Evolutionary conservation across 2,797 vertebrate species (phyloP).

Genomic region (Galaxias olidus): DNA sequence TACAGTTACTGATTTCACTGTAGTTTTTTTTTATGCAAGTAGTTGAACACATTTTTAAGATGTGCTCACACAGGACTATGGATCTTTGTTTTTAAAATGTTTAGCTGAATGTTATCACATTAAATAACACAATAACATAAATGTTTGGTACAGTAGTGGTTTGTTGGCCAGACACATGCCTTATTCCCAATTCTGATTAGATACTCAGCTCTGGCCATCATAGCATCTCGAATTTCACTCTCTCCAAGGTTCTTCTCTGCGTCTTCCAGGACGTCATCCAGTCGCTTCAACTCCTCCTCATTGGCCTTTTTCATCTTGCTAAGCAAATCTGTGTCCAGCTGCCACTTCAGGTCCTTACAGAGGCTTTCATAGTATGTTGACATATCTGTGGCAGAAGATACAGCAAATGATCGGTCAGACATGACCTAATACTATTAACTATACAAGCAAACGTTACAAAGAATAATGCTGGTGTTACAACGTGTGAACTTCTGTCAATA

Average conservation of each 20-base stretch:
- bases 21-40: too few relatives aligned
- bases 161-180: constrained; percentile 63
- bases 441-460: too few relatives aligned
- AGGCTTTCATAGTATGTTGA: constrained; percentile 92
- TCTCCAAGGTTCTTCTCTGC: constrained; percentile 95
- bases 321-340: constrained; percentile 83
- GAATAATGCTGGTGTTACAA: too few relatives aligned
- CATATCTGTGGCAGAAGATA: constrained; percentile 80
- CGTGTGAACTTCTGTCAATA: too few relatives aligned
- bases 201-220: constrained; percentile 98
- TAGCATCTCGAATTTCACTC: constrained; percentile 95
- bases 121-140: too few relatives aligned
- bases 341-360: constrained; percentile 96
- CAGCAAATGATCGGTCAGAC: not conserved
- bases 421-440: too few relatives aligned
- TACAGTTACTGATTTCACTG: not conserved
- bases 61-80: too few relatives aligned
- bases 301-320: constrained; percentile 97
- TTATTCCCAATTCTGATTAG: constrained; percentile 95
- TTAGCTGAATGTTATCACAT: too few relatives aligned
- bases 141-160: too few relatives aligned
- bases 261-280: constrained; percentile 91
- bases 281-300: constrained; percentile 89
- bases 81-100: too few relatives aligned
- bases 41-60: too few relatives aligned